Conservation (phyloP, 2,888 invertebrate genomes). For the Pantelozetes paolii region DNA sequence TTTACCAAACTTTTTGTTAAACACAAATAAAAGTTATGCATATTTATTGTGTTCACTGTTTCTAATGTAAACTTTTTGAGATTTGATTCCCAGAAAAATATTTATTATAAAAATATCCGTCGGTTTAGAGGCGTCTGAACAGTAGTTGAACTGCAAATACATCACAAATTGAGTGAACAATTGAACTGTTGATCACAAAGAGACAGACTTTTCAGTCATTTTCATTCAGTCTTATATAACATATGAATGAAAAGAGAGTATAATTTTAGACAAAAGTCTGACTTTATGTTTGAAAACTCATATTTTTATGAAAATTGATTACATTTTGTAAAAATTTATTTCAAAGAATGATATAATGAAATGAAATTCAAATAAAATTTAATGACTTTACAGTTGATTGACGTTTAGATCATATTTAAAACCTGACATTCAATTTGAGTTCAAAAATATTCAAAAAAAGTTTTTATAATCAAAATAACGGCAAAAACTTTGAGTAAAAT, state of each 20-base stretch:
- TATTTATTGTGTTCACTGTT: conserved; percentile 34
- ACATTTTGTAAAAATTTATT: not conserved
- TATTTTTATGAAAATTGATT: conserved; percentile 18
- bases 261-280: too few relatives aligned
- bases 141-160: not conserved
- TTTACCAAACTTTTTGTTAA: not conserved
- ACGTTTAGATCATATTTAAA: not conserved
- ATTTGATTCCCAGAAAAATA: conserved; percentile 28
- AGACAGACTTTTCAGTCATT: not conserved
- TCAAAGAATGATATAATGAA: not conserved
- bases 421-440: conserved; percentile 20
- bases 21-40: conserved; percentile 28
- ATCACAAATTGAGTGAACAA: not conserved
- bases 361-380: not conserved
- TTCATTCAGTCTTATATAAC: conserved; percentile 12
- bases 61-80: conserved; percentile 36
- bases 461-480: not conserved
- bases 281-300: too few relatives aligned
- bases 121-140: conserved; percentile 1
- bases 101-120: conserved; percentile 15
- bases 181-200: conserved; percentile 1
- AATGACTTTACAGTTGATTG: not conserved
- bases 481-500: conserved; percentile 7
- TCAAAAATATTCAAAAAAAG: not conserved
- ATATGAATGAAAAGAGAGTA: too few relatives aligned